Evolutionary conservation across 1,140 invertebrate species (phyloP), one percentile per base, ranked within the genome.

Genomic region (Drosophila teissieri): DNA sequence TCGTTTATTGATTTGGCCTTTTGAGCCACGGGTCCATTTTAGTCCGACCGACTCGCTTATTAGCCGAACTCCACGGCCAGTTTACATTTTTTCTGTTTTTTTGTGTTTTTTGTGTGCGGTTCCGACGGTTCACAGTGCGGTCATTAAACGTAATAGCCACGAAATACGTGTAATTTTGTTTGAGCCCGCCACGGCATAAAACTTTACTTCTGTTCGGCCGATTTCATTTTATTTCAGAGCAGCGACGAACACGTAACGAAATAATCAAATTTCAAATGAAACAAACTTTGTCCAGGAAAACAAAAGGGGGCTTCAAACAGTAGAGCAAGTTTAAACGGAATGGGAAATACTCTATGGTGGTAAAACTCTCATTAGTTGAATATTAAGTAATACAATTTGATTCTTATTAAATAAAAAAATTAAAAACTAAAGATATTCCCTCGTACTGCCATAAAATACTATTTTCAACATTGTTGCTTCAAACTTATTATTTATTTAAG

Each of bases 141-240:
- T 34, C 83, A 86, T 86, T 86, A 86, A 86, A 79, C 63, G 79
- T 88, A 86, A 86, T 86, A 76, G 83, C 75, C 83, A 74, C 70
- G 62, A 83, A 73, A 82, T 83, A 65, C 65, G 62, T 88, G 80
- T 89, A 83, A 88, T 88, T 88, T 82, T 48, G 53, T 52, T 58
- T 62, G 76, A 60, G 58, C 69, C 65, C 51, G 46, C 49, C 63
- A 70, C 62, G 45, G 60, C 76, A 78, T 89, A 83, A 88, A 88
- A 89, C 72, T 83, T 58, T 53, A 64, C 54, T 42, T 73, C 51
- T 44, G 54, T 61, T 49, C 72, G 36, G 60, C 36, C 63, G 63
- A 65, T 67, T 67, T 24, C 60, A 65, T 51, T 44, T 57, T 31
- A 73, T 73, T 73, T 61, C 68, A 31, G 17, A 31, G 57, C 39